Conservation (phyloP, 2,113 vertebrate genomes). For the Seriola aureovittata region DNA sequence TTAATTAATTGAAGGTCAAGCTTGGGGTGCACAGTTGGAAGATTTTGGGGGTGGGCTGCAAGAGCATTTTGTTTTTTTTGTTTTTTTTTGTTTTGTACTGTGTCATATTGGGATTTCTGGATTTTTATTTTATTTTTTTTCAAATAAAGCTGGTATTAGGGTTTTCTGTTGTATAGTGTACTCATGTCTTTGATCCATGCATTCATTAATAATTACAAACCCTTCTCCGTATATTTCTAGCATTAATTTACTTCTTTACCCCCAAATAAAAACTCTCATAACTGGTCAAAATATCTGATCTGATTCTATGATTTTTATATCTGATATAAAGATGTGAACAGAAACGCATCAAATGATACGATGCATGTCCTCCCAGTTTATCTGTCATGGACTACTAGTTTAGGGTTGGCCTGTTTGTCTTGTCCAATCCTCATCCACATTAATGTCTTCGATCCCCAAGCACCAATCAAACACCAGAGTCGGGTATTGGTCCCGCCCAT, state of each 20-base stretch:
- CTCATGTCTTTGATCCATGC: slow-evolving; percentile 41
- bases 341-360: background rate
- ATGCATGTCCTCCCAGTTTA: background rate
- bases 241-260: slow-evolving; percentile 29
- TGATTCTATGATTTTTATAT: background rate
- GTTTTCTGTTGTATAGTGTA: slow-evolving; percentile 51
- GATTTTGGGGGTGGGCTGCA: slow-evolving; percentile 32
- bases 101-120: slow-evolving; percentile 60
- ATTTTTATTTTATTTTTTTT: slow-evolving; percentile 30
- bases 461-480: slow-evolving; percentile 61
- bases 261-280: slow-evolving; percentile 29
- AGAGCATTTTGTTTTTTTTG: background rate
- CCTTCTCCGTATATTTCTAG: slow-evolving; percentile 20
- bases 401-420: slow-evolving; percentile 4
- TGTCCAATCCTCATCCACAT: slow-evolving; percentile 66
- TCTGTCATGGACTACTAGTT: background rate
- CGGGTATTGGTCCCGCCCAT: slow-evolving; percentile 43
- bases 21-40: slow-evolving; percentile 44
- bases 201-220: slow-evolving; percentile 22
- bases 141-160: slow-evolving; percentile 73
- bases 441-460: background rate
- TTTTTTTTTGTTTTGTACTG: slow-evolving; percentile 53
- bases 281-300: background rate
- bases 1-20: slow-evolving; percentile 65
- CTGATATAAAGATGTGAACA: background rate